Evolutionary conservation across 2,797 vertebrate genomes (phyloP), one percentile per base, ranked within the genome.

Genomic region (Sphenopsis melanotis): DNA sequence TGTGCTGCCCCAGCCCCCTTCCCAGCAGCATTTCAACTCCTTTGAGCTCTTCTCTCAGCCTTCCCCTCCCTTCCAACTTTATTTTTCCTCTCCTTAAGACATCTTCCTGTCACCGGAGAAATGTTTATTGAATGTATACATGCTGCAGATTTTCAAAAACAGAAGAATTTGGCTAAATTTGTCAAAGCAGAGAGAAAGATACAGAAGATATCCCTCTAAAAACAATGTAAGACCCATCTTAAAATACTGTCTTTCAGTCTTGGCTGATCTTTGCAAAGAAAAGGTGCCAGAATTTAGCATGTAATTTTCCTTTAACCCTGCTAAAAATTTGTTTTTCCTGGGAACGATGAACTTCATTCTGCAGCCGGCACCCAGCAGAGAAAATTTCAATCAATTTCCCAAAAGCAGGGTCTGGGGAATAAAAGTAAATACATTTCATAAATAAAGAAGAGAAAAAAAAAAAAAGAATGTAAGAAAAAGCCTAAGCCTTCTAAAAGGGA

Each of bases 391-490:
- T 56, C 74, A 41, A 55, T 55, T 63, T 55, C 6, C 27, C 30
- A 34, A 63, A 86, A 60, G 56, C 27, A 44, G n/a, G 19, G 12
- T 49, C 42, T 93, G 34, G 5, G 19, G 4, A 55, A 92, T 46
- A 78, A 83, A 76, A 56, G 41, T 24, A 70, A 88, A 57, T 11
- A 46, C 15, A n/a, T 64, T 77, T 8, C 27, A 47, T 34, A n/a
- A 32, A 16, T 32, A 53, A 26, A 18, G 6, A 50, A 50, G 27
- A 41, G 26, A 17, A 7, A 2, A 9, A 6, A 22, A 5, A 10
- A 34, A 12, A 11, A 21, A 1, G 1, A 56, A 23, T 10, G 1
- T 24, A 66, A 30, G 7, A 27, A 55, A 61, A 34, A 30, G 2
- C 1, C 12, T 27, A 37, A 47, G 18, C 6, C 29, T 39, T 84